Base-by-base conservation (phyloP, 2,797 vertebrate species). In the Babyrousa celebensis region DNA sequence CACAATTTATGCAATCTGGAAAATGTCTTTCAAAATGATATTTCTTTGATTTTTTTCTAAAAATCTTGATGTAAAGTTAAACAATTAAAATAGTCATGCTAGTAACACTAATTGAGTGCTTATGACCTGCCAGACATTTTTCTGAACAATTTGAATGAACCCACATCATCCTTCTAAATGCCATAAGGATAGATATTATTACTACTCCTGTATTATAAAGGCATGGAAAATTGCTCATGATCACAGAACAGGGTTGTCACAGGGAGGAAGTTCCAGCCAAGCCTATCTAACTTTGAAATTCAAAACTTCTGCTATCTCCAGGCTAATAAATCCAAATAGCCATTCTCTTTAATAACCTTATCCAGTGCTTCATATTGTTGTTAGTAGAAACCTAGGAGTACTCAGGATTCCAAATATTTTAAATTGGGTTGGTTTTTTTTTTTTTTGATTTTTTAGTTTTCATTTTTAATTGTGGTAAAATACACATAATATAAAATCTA, bases 21-120 rank as follows among this genome's bases (percentile, higher is more conserved):
- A 84, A 65, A 40, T 83, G 9, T 93, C 40, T 97, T 75, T 94
- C 29, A 93, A 56, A 60, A 72, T 67, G 5, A 70, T 82, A 20
- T 36, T 21, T 25, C 43, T 68, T 92, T 58, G 15, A 56, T 70
- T 70, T 1, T 52, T 60, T 56, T 85, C 1, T 23, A 70, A 82
- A 60, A 48, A 60, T 2, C 5, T 87, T 91, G 63, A 52, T 3
- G 63, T 85, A 23, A 71, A 92, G 21, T 58, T 79, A 92, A 82
- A 60, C 48, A 70, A 43, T 62, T 43, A 67, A 83, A 83, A 68
- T 5, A n/a, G 23, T 84, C 14, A 3, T 32, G 60, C 36, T n/a
- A 63, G 25, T 14, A 77, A 18, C 9, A 32, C 40, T n/a, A 74
- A 68, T 1, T 12, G 4, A 72, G 27, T 78, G 52, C 70, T 74